Conservation (phyloP, 2,113 vertebrate genomes). For the Erythrocebus patas region DNA sequence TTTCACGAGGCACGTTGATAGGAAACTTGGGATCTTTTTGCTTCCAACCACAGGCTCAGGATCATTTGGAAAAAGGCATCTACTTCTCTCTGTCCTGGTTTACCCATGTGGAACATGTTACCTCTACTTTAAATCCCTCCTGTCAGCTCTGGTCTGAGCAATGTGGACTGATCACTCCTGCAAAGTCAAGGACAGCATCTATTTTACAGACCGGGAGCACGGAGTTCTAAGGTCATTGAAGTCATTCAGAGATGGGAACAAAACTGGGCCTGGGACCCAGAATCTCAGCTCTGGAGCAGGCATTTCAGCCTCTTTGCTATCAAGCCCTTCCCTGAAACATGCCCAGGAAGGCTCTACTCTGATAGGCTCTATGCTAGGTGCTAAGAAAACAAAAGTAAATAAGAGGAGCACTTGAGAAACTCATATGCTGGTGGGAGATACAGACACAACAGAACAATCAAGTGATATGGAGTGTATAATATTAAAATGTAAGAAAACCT, state of each 20-base stretch:
- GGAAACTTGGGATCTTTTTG: neutral
- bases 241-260: neutral
- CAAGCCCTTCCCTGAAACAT: neutral
- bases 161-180: neutral
- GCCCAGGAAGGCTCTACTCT: neutral
- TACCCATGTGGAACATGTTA: neutral
- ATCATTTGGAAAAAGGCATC: neutral
- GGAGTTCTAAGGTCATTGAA: neutral
- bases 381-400: neutral
- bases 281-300: neutral
- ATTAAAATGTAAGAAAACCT: neutral
- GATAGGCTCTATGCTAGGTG: neutral
- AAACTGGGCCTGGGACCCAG: neutral
- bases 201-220: neutral
- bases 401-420: neutral
- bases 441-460: neutral
- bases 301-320: neutral
- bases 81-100: neutral
- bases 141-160: neutral
- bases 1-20: neutral
- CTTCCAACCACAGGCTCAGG: neutral
- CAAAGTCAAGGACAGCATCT: neutral
- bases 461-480: neutral
- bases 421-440: neutral
- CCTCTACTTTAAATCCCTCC: neutral